These are phyloP conservation scores for Capreolus pygargus DNA, from an alignment of 2,113 vertebrate species.

Conservation along the genomic window DNA sequence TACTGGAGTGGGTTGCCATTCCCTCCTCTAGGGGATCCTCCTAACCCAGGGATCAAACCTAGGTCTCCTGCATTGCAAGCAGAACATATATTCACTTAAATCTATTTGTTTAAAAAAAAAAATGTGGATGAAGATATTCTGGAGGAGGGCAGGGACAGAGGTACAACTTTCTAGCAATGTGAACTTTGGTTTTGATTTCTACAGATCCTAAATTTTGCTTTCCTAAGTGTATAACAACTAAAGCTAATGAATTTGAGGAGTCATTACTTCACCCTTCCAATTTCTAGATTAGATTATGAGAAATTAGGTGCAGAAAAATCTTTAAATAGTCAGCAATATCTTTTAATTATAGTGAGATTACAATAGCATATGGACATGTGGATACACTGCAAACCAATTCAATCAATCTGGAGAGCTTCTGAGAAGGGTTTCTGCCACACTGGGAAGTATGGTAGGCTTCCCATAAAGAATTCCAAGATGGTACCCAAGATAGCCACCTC, in stretches of 20 bases:
- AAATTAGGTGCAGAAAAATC: background rate
- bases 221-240: background rate
- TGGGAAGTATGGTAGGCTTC: background rate
- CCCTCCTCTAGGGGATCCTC: background rate
- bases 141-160: background rate
- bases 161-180: background rate
- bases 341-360: conserved; percentile 9
- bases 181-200: background rate
- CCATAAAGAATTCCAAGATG: background rate
- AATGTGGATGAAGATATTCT: background rate
- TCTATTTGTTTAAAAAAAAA: conserved; percentile 16
- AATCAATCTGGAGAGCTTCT: background rate
- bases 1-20: background rate
- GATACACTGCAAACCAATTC: background rate
- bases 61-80: background rate
- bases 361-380: background rate
- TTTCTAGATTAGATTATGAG: background rate
- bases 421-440: background rate
- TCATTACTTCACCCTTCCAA: background rate
- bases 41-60: background rate
- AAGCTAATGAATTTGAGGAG: background rate
- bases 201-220: background rate
- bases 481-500: background rate
- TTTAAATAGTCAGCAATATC: background rate
- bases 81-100: background rate